phyloP scores from a whole-genome alignment of 2,113 vertebrate genomes.

The Rhinolophus sinicus region DNA sequence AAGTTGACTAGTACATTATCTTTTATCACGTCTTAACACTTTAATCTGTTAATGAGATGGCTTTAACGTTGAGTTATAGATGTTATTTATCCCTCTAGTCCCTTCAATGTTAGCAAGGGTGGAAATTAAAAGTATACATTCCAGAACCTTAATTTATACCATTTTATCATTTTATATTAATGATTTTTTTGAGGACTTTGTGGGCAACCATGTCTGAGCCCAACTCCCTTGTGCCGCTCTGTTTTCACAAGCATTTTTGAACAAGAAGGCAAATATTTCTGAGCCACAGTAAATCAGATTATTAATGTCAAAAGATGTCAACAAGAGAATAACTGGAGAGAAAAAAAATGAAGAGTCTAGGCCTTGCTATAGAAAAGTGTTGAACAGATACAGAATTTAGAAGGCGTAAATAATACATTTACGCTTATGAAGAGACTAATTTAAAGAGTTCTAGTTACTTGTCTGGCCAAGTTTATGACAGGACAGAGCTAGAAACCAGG shows the following conservation, averaged over 20 bases:
- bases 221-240: neutral
- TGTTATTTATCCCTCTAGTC: neutral
- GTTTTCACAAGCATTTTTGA: neutral
- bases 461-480: neutral
- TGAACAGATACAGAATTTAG: neutral
- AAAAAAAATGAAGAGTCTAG: neutral
- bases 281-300: neutral
- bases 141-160: neutral
- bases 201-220: neutral
- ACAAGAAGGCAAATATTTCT: neutral
- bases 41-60: neutral
- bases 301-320: neutral
- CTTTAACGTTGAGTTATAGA: neutral
- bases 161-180: neutral
- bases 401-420: neutral
- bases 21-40: constrained; percentile 11
- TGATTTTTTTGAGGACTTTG: neutral
- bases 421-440: neutral
- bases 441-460: neutral
- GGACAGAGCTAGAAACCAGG: rapidly evolving
- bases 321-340: neutral
- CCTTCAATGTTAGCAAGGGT: neutral
- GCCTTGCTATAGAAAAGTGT: neutral
- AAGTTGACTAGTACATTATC: neutral
- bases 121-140: neutral